Evolutionary conservation across 2,113 vertebrate species (phyloP).

Genomic region (Abramis brama): DNA sequence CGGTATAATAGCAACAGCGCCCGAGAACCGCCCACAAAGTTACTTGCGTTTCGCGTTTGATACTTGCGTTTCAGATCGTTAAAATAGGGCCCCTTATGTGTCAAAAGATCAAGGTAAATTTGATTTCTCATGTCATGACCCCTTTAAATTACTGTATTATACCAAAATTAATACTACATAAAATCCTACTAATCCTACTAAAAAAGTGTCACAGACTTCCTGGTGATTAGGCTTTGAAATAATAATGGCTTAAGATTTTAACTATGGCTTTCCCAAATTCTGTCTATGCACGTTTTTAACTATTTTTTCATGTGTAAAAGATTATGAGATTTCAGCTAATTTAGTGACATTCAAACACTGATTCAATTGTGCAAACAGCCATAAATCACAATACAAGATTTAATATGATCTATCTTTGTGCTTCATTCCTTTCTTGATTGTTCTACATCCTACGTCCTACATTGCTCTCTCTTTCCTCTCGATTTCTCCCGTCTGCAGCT

Average conservation of each 20-base stretch:
- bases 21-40: too few relatives aligned
- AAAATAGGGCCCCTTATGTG: too few relatives aligned
- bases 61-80: too few relatives aligned
- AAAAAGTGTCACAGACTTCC: too few relatives aligned
- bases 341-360: not conserved
- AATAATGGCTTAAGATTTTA: not conserved
- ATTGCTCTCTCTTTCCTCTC: constrained; percentile 34
- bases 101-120: too few relatives aligned
- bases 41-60: too few relatives aligned
- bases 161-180: not conserved
- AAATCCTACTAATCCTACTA: too few relatives aligned
- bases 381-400: constrained; percentile 26
- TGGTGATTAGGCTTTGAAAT: not conserved
- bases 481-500: constrained; percentile 64
- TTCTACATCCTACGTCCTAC: constrained; percentile 34
- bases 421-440: constrained; percentile 21
- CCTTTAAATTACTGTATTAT: not conserved
- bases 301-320: not conserved
- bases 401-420: constrained; percentile 24
- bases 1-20: too few relatives aligned
- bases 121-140: too few relatives aligned
- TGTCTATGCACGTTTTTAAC: not conserved
- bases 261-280: not conserved
- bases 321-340: not conserved
- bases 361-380: not conserved